Evolutionary conservation across 2,888 invertebrate species (phyloP), one percentile per base, ranked within the genome.

Genomic region (Frankliniella intonsa): DNA sequence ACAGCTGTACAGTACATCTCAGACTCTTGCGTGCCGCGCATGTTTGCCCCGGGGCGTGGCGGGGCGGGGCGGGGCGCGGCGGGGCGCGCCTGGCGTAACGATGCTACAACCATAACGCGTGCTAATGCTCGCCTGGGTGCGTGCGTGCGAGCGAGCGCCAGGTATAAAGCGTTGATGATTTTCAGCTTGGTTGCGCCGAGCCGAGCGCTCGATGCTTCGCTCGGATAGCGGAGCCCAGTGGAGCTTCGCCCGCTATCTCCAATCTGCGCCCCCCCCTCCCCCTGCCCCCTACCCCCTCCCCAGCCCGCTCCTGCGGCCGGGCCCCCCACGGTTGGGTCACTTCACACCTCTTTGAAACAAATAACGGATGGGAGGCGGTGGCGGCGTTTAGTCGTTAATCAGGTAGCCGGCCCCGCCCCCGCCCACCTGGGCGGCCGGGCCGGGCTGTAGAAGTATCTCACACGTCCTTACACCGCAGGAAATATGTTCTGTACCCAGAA

Each of bases 161-260:
- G 38, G 38, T 38, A 38, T 38, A 38, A 38, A 38, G 38, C 62
- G 62, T n/a, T 62, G 69, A 25, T 76, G 22, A 25, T 76, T 25
- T 76, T 76, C 69, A 76, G 69, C 22, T 25, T 76, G 25, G 69
- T 22, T 76, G 69, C 55, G 69, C 12, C 69, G 69, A 17, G 55
- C 55, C 17, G 38, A 38, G 38, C 38, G 38, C 38, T 38, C 38
- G 38, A 5, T 38, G 38, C 38, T 38, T 38, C 38, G 3, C 38
- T 5, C 38, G 38, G 38, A 38, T 38, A 38, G 38, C 38, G 38
- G 38, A 38, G 38, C 38, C 38, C 38, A 38, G 38, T 38, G 38
- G 38, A 38, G 38, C 38, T 38, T 38, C 38, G 5, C 38, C 38
- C 38, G 38, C 38, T 38, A 38, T 38, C 38, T 38, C 38, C 38